Percentiles rank a stretch among this genome's conserved stretches.
These are phyloP conservation scores for Steinernema hermaphroditum DNA, from an alignment of 2,888 invertebrate species.

Conservation along the genomic window DNA sequence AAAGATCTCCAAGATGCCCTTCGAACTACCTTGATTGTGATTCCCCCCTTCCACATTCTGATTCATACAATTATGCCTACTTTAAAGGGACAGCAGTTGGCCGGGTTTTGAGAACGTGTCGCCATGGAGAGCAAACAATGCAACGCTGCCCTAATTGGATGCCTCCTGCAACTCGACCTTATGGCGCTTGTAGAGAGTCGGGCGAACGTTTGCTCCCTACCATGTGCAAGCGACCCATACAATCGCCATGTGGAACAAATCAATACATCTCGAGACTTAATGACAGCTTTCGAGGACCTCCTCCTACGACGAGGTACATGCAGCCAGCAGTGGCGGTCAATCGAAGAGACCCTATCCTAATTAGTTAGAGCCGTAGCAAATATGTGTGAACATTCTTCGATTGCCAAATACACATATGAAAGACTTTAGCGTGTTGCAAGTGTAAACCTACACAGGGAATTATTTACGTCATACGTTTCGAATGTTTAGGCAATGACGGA, in stretches of 20 bases:
- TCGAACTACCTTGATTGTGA: neutral
- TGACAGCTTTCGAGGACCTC: slow-evolving; percentile 30
- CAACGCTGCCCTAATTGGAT: slow-evolving; percentile 1
- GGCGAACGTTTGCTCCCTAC: neutral
- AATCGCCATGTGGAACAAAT: neutral
- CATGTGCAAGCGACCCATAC: slow-evolving; percentile 9
- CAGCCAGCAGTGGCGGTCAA: neutral
- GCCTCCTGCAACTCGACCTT: slow-evolving; percentile 21
- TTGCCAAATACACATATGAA: too few species aligned
- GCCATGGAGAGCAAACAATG: slow-evolving; percentile 23
- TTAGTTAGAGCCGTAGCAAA: slow-evolving; percentile 3
- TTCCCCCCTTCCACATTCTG: neutral
- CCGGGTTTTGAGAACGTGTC: neutral
- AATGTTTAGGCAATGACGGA: too few species aligned
- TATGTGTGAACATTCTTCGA: too few species aligned
- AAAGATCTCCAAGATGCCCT: neutral
- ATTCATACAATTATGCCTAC: neutral
- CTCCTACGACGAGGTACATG: slow-evolving; percentile 21
- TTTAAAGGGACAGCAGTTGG: neutral
- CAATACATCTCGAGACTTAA: slow-evolving; percentile 30
- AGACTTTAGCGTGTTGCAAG: too few species aligned
- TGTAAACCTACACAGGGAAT: too few species aligned
- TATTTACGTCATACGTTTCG: too few species aligned
- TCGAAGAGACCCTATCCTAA: neutral
- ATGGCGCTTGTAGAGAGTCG: slow-evolving; percentile 3